Conservation (phyloP, 1,140 invertebrate species). For the Danaus plexippus region DNA sequence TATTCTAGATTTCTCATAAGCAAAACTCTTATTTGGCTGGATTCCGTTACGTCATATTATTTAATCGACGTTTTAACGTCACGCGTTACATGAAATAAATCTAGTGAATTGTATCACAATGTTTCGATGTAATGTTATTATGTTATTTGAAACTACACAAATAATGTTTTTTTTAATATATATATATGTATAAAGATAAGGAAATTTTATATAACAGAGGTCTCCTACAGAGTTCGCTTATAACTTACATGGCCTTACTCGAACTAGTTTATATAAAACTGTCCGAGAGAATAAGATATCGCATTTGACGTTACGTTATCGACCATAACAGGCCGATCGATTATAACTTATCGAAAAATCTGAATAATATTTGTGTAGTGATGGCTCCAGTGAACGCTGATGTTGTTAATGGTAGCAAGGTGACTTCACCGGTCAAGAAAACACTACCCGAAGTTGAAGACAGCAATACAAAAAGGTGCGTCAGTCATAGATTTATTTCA, state of each 20-base stretch:
- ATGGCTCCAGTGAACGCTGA: slow-evolving; percentile 58
- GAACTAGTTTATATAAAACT: slow-evolving; percentile 35
- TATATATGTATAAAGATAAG: not conserved
- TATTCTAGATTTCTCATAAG: not conserved
- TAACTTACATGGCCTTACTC: not conserved
- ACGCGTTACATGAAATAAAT: slow-evolving; percentile 2
- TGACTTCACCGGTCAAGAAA: slow-evolving; percentile 35
- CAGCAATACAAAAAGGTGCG: slow-evolving; percentile 31
- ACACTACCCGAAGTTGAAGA: slow-evolving; percentile 54
- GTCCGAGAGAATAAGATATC: slow-evolving; percentile 23
- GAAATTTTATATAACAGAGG: slow-evolving; percentile 9
- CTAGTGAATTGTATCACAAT: slow-evolving; percentile 14
- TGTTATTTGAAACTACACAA: not conserved
- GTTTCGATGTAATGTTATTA: slow-evolving; percentile 16
- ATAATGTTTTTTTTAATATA: not conserved
- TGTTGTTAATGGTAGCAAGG: slow-evolving; percentile 39
- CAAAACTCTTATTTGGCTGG: not conserved
- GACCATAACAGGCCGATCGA: slow-evolving; percentile 33
- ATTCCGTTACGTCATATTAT: no score
- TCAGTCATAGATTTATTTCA: not conserved
- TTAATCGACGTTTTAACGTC: no score
- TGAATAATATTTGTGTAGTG: slow-evolving; percentile 31
- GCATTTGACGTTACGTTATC: slow-evolving; percentile 54
- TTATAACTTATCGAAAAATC: slow-evolving; percentile 26
- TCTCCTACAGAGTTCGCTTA: slow-evolving; percentile 10